These are phyloP conservation scores for Eubasilissa splendida DNA, from an alignment of 2,888 invertebrate species.

Conservation along the genomic window DNA sequence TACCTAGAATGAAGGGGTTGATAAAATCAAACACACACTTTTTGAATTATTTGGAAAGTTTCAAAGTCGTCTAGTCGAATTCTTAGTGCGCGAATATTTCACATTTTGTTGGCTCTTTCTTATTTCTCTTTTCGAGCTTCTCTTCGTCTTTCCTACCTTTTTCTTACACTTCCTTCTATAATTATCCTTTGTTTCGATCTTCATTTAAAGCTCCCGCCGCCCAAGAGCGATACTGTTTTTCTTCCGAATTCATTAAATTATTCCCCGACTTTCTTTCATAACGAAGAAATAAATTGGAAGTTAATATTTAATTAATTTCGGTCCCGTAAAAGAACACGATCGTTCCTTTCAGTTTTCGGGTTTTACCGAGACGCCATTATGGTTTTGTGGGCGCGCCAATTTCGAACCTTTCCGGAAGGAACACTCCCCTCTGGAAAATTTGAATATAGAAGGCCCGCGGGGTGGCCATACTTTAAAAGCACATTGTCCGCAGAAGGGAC, in stretches of 20 bases:
- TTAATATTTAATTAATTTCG: conserved; percentile 43
- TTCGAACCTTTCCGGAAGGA: conserved; percentile 7
- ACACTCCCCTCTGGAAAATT: conserved; percentile 16
- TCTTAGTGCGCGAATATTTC: too few relatives aligned
- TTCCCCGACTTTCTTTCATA: neutral
- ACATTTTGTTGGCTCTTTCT: too few relatives aligned
- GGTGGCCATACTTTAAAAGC: neutral
- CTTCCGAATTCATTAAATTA: conserved; percentile 23
- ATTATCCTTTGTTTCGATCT: too few relatives aligned
- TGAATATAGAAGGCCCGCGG: conserved; percentile 23
- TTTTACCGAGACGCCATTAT: conserved; percentile 60
- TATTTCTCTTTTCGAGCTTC: too few relatives aligned
- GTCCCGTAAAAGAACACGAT: conserved; percentile 37
- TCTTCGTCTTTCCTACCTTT: too few relatives aligned
- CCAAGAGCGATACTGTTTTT: neutral
- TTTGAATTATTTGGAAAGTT: too few relatives aligned
- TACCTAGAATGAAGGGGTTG: too few relatives aligned
- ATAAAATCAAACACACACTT: too few relatives aligned
- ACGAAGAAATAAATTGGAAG: conserved; percentile 38
- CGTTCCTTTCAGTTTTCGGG: conserved; percentile 34
- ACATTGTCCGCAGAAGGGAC: conserved; percentile 6
- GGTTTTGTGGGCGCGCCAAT: conserved; percentile 20
- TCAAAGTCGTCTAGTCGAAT: too few relatives aligned
- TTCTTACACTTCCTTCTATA: too few relatives aligned
- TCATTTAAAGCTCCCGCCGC: too few relatives aligned